Evolutionary conservation across 2,888 invertebrate species (phyloP).

Genomic region (Eristalinus aeneus): DNA sequence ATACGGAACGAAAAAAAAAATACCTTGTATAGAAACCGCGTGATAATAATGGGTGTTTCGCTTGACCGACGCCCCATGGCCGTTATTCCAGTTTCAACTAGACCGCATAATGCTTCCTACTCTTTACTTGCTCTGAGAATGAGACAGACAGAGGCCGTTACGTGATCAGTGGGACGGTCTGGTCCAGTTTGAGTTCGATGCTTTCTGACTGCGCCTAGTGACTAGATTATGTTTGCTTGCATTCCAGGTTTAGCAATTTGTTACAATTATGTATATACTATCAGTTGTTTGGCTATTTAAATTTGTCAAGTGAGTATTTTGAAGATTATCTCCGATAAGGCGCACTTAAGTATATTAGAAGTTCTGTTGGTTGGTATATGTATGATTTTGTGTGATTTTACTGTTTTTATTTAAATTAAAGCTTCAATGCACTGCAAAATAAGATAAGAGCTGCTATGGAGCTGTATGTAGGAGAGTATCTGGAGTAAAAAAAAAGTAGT

Average conservation of each 20-base stretch:
- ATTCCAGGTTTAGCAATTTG: constrained; percentile 34
- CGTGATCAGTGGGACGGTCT: constrained; percentile 56
- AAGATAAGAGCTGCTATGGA: no score
- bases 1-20: constrained; percentile 46
- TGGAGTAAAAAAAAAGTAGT: no score
- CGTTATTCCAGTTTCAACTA: constrained; percentile 31
- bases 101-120: constrained; percentile 18
- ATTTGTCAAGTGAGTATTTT: constrained; percentile 52
- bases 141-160: background rate
- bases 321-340: constrained; percentile 12
- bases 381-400: no score
- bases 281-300: constrained; percentile 53
- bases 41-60: constrained; percentile 16
- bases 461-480: no score
- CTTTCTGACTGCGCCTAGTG: background rate
- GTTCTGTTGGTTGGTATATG: no score
- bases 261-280: constrained; percentile 65
- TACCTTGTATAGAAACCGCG: constrained; percentile 22
- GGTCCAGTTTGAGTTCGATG: constrained; percentile 36
- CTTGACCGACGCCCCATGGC: constrained; percentile 49
- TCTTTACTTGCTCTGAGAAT: background rate
- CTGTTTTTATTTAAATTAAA: no score
- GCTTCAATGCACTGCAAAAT: no score
- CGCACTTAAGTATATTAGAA: no score
- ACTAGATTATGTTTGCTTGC: background rate